Base-by-base conservation (phyloP, 1,140 invertebrate species). In the Palaemon carinicauda region DNA sequence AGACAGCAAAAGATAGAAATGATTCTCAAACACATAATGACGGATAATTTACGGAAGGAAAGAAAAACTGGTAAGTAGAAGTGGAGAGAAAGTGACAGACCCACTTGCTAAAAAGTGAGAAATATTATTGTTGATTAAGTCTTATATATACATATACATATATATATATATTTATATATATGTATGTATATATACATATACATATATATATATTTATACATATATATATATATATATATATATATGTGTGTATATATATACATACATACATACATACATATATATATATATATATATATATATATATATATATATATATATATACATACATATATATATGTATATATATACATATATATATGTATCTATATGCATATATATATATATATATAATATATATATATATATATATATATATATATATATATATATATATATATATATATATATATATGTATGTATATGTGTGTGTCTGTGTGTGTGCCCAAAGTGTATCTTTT, bases 241-340 rank as follows among this genome's bases (percentile, higher is more conserved):
- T 81, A 71, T 81, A 50, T 81, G 27, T 81, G 51, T 81, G 51
- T 81, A 71, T 81, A 71, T 81, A 71, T 81, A 51, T 51, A 52
- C 31, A 73, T 53, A 53, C 29, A 27, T 82, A 21, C 21, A 21
- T 65, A 21, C 21, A 65, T 65, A 21, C 21, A 21, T 65, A 21
- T 65, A 21, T 65, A 21, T 65, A 21, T 65, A 21, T 21, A 21
- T 21, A n/a, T 21, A 21, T n/a, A 21, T 17, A 21, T 65, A 73
- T 74, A 73, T 74, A 73, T 71, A 73, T 73, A 82, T 33, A 53
- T 79, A 29, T 56, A 79, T 79, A 29, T 79, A 79, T 54, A 78
- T 78, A 54, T 27, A 17, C 15, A 71, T n/a, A 60, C 14, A 60
- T 14, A 60, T 82, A 73, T 69, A 73, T 82, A 82, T 82, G 0